Evolutionary conservation across 2,797 vertebrate genomes (phyloP), one percentile per base, ranked within the genome.

Genomic region (Coregonus ussuriensis): DNA sequence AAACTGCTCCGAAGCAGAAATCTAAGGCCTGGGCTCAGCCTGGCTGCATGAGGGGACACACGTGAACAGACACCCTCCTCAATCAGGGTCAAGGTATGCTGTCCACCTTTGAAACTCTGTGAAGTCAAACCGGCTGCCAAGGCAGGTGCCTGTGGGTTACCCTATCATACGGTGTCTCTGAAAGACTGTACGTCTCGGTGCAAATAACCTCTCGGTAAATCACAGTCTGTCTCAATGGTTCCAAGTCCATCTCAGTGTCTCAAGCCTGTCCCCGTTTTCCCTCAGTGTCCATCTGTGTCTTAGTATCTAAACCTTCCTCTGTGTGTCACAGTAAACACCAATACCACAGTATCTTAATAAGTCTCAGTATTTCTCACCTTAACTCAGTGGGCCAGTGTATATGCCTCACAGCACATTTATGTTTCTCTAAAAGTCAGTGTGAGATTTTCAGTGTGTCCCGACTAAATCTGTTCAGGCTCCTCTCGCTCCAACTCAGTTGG

Each of bases 401-500:
- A 1, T n/a, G 16, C 59, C 7, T 63, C 41, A 41, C 41, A 41
- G 21, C 63, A 66, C 21, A 29, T 7, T 66, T 66, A 66, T 29
- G n/a, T 7, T 51, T 29, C 59, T 65, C 31, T 16, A n/a, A 74
- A 51, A 29, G 31, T 52, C 14, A 18, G 3, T 66, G 7, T n/a
- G 7, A 63, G 15, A 31, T 31, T 16, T 21, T 65, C 59, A 31
- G 53, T 9, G 37, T 51, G 18, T 70, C 63, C 69, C 67, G 72
- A 70, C 76, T 81, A 77, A 81, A 75, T 82, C 14, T 1, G 59
- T 78, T 62, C 35, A 71, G 51, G 59, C 59, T 62, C 21, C 21
- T 63, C 9, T 63, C 3, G 6, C 54, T 71, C 7, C 76, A 63
- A 71, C 62, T 68, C 29, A 78, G 75, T 13, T 77, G 76, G 72